Evolutionary conservation across 2,113 vertebrate species (phyloP).

Genomic region (Lynx canadensis): DNA sequence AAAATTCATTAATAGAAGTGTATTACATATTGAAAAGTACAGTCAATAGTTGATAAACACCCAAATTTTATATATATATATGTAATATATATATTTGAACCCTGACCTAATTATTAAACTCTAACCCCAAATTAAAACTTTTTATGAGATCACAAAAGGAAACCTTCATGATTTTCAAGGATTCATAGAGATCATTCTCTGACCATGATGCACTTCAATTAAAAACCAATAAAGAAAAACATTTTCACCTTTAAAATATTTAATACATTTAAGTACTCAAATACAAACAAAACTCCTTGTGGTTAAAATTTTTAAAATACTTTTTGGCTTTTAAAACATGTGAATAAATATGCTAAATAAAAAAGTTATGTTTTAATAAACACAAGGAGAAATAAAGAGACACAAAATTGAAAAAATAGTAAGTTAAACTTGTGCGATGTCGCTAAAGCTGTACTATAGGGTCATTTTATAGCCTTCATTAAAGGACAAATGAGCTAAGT

Average conservation of each 20-base stretch:
- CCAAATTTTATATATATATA: neutral
- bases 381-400: neutral
- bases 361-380: neutral
- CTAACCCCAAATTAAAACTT: neutral
- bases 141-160: neutral
- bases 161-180: neutral
- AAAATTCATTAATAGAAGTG: neutral
- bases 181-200: neutral
- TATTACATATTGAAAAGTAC: neutral
- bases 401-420: neutral
- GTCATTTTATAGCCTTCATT: neutral
- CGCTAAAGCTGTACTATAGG: neutral
- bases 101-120: neutral
- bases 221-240: neutral
- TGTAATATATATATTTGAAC: neutral
- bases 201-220: neutral
- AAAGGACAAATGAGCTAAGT: neutral
- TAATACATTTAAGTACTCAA: neutral
- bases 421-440: neutral
- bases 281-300: neutral
- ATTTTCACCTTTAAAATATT: neutral
- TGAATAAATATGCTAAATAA: neutral
- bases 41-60: neutral
- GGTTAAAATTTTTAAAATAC: neutral
- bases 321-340: neutral